Conservation (phyloP, 1,140 invertebrate species). For the Hyles vespertilio region DNA sequence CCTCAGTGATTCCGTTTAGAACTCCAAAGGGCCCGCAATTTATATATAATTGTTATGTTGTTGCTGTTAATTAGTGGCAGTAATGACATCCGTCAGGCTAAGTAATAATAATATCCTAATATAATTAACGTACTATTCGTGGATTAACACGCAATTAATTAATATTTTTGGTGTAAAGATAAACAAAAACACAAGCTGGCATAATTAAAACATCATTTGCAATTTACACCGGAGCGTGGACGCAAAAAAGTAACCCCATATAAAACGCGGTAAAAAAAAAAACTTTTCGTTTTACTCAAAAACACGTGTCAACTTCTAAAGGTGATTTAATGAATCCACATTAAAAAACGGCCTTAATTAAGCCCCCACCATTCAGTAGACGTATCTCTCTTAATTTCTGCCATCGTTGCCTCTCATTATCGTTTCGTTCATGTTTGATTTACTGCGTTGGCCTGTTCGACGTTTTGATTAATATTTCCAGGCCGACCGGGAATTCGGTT, state of each 20-base stretch:
- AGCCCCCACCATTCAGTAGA: conserved; percentile 24
- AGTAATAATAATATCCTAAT: no score
- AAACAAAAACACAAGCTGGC: no score
- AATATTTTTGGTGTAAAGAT: no score
- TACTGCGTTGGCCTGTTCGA: conserved; percentile 18
- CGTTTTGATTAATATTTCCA: conserved; percentile 30
- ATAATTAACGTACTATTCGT: no score
- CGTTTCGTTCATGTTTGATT: conserved; percentile 30
- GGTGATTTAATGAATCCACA: conserved; percentile 23
- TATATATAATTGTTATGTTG: no score
- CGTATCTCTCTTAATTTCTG: conserved; percentile 26
- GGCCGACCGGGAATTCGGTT: conserved; percentile 14
- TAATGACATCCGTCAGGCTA: no score
- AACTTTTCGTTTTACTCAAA: background rate
- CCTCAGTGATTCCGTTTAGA: no score
- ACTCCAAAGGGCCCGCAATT: no score
- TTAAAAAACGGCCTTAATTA: conserved; percentile 26
- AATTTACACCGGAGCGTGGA: no score
- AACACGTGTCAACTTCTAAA: conserved; percentile 27
- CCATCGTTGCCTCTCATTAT: conserved; percentile 29
- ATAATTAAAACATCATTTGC: no score
- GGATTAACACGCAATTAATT: no score
- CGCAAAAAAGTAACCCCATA: background rate
- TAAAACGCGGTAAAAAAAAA: background rate
- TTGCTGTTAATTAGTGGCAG: no score